A percentile compares a stretch with the other conserved stretches of the same genome.
phyloP scores from a whole-genome alignment of 2,113 vertebrate species.

The Megaceryle torquata region DNA sequence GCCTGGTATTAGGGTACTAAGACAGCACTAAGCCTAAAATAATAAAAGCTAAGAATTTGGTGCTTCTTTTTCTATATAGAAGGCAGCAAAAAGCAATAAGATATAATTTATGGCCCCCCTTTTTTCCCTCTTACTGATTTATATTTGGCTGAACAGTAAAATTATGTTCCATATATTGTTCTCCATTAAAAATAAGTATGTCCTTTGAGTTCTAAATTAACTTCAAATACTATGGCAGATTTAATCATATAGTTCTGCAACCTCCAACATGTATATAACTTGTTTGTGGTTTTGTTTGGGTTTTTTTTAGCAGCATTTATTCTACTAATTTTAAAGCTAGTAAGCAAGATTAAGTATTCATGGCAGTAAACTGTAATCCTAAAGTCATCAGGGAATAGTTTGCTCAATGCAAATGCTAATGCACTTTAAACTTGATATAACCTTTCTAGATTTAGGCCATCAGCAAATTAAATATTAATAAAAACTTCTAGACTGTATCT shows the following conservation, averaged over 20 bases:
- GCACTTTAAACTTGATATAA: conserved; percentile 42
- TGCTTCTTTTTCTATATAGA: not conserved
- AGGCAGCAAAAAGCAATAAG: not conserved
- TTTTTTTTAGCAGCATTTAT: conserved; percentile 9
- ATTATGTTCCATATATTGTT: not conserved
- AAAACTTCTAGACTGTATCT: conserved; percentile 2
- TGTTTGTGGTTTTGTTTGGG: not conserved
- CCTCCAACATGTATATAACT: not conserved
- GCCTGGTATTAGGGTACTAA: not conserved
- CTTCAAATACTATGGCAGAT: not conserved
- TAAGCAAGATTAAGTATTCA: conserved; percentile 39
- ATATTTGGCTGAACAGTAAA: not conserved
- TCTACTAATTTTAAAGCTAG: conserved; percentile 41
- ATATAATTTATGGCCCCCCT: not conserved
- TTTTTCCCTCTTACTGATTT: not conserved
- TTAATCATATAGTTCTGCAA: conserved; percentile 2
- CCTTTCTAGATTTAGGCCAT: conserved; percentile 40
- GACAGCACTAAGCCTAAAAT: not conserved
- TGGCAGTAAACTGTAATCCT: conserved; percentile 26
- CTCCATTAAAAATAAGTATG: not conserved
- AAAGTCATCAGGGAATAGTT: conserved; percentile 26
- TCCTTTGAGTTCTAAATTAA: conserved; percentile 6
- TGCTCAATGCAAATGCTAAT: conserved; percentile 20
- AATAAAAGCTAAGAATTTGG: not conserved
- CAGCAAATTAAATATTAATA: conserved; percentile 28